These are phyloP conservation scores for Limanda limanda DNA, from an alignment of 2,113 vertebrate species.

Conservation along the genomic window DNA sequence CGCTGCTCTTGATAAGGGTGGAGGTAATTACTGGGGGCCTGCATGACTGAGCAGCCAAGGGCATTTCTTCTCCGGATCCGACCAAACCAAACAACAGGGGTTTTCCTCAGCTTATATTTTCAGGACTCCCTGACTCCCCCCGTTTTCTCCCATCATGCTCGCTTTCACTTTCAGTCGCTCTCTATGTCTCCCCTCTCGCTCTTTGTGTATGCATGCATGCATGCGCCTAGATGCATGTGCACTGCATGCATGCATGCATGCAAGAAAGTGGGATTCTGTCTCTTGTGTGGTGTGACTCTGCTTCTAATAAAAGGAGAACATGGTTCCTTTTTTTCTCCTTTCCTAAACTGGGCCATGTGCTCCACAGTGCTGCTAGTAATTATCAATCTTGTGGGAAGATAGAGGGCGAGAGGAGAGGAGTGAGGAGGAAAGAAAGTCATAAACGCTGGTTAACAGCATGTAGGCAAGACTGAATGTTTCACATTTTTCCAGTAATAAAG, in stretches of 20 bases:
- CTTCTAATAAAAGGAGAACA: slow-evolving; percentile 69
- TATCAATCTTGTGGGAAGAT: slow-evolving; percentile 71
- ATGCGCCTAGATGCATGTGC: slow-evolving; percentile 7
- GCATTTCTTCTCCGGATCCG: slow-evolving; percentile 70
- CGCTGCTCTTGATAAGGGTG: slow-evolving; percentile 75
- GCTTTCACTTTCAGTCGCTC: slow-evolving; percentile 6
- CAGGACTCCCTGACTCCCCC: slow-evolving; percentile 62
- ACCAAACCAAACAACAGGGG: slow-evolving; percentile 69
- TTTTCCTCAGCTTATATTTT: slow-evolving; percentile 71
- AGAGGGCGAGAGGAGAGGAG: slow-evolving; percentile 38
- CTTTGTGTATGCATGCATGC: slow-evolving; percentile 10
- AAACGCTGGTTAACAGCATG: slow-evolving; percentile 42
- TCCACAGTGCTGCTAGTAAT: slow-evolving; percentile 72
- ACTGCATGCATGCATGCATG: slow-evolving; percentile 17
- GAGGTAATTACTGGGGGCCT: slow-evolving; percentile 78
- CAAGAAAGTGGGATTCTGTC: slow-evolving; percentile 17
- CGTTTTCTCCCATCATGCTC: slow-evolving; percentile 8
- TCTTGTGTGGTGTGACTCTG: slow-evolving; percentile 55
- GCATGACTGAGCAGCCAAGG: slow-evolving; percentile 80
- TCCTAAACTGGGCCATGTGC: slow-evolving; percentile 77
- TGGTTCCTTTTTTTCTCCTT: slow-evolving; percentile 56
- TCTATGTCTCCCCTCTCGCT: not conserved
- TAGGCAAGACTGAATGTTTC: slow-evolving; percentile 26
- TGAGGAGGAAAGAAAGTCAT: slow-evolving; percentile 26
- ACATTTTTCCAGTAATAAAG: slow-evolving; percentile 40